Evolutionary conservation across 2,113 vertebrate species (phyloP), one percentile per base, ranked within the genome.

Genomic region (Echinops telfairi): DNA sequence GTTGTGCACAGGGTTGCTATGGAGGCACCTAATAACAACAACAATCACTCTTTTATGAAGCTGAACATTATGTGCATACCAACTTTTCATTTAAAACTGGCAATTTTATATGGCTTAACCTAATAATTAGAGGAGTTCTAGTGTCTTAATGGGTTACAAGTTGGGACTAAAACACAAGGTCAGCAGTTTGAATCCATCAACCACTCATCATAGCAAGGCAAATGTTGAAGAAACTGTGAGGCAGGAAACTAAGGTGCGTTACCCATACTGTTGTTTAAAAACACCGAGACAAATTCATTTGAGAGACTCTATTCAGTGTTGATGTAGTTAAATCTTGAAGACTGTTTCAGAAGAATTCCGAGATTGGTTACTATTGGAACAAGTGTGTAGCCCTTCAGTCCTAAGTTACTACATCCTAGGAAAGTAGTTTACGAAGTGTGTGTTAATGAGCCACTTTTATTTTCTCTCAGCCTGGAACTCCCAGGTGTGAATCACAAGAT

Each of bases 81-180:
- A 4, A 57, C 78, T n/a, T 90, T 94, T 93, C 70, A 88, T 36
- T 58, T 47, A 85, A 75, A 92, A 93, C 88, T 47, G 71, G 0
- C 5, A 60, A 36, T 76, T 78, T 73, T 38, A 68, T 36, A 57
- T 40, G 33, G 29, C 64, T 82, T 66, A 53, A 14, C 47, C 47
- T 53, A 53, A 53, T 53, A 53, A 53, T 53, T 53, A 53, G 10
- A 53, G 5, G 12, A 4, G 12, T 53, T 53, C 47, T 23, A 62
- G 60, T 62, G 60, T 19, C 60, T 22, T 62, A 8, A 62, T 62
- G 22, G 60, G 60, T 20, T 62, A 20, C 3, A 62, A 4, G 22
- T 22, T 62, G 22, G 22, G 12, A 10, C 22, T 23, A 3, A 62
- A 62, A 10, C 60, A 20, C 60, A 62, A 62, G 19, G 22, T 62